Evolutionary conservation across 1,140 invertebrate genomes (phyloP), one percentile per base, ranked within the genome.

Genomic region (Melitaea cinxia): DNA sequence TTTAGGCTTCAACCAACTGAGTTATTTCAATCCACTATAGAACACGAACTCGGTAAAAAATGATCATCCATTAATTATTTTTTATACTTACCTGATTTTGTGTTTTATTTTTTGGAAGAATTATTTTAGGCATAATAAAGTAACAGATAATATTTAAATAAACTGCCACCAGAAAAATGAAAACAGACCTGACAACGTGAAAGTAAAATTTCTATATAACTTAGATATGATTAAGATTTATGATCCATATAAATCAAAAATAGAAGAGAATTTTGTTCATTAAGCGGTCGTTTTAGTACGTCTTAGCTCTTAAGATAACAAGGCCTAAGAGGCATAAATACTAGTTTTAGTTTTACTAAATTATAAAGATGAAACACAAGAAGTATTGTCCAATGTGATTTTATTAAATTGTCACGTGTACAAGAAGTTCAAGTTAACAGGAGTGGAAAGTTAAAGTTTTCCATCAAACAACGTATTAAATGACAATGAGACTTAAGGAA

Each of bases 401-500:
- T 17, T 19, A 42, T 17, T 19, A 17, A 42, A 17, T 17, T 7
- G 17, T 17, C n/a, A 17, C n/a, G 5, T n/a, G 14, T 42, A 9
- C 4, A 9, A 14, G 14, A 19, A 23, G 28, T 33, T 55, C 23
- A 26, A 26, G 49, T 66, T 53, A 60, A 26, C 52, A 47, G 37
- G 59, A 71, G 70, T 76, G 83, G 75, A 85, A 86, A 86, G 78
- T 83, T 79, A 83, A 85, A 83, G 80, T 83, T 85, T 85, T 83
- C 70, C 72, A 80, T 73, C 67, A 77, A 70, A 52, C 49, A 60
- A 66, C 66, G 66, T 80, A 75, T 73, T 77, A 70, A 73, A 70
- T 68, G 74, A 89, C 86, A 87, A 89, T 86, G 73, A 84, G 85
- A 78, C 74, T 79, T 76, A 86, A 83, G 88, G 85, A 89, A 89